Percentiles rank a stretch among this genome's conserved stretches.
These are phyloP conservation scores for Chromobotia macracanthus DNA, from an alignment of 2,797 vertebrate species.

Conservation along the genomic window DNA sequence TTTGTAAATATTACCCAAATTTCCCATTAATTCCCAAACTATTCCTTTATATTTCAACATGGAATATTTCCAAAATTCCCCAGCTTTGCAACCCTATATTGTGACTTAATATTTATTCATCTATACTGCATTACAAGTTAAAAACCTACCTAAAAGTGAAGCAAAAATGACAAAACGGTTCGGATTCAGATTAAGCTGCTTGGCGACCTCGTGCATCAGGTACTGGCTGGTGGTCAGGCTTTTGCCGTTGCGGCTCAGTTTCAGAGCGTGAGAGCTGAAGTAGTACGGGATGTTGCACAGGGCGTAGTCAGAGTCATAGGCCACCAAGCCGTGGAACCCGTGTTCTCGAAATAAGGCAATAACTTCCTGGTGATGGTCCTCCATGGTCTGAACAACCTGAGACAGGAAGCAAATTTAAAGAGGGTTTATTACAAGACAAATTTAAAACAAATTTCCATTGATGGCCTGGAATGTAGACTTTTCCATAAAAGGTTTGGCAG, in stretches of 20 bases:
- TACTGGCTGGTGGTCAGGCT: slow-evolving; percentile 97
- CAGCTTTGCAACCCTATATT: too few species aligned
- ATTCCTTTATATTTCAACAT: too few species aligned
- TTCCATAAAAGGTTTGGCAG: neutral
- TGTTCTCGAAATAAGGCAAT: slow-evolving; percentile 91
- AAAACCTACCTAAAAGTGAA: slow-evolving; percentile 88
- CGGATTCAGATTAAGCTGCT: slow-evolving; percentile 93
- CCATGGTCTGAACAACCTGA: slow-evolving; percentile 93
- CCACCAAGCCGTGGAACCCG: slow-evolving; percentile 92
- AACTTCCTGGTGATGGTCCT: slow-evolving; percentile 97
- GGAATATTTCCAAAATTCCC: too few species aligned
- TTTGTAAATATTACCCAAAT: too few species aligned
- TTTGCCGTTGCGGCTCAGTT: slow-evolving; percentile 95
- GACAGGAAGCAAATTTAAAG: slow-evolving; percentile 16
- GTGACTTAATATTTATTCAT: neutral
- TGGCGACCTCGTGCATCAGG: slow-evolving; percentile 96
- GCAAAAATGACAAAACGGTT: slow-evolving; percentile 94
- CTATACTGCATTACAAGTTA: neutral
- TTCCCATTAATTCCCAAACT: too few species aligned
- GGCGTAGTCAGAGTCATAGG: slow-evolving; percentile 94
- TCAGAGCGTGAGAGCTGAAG: slow-evolving; percentile 94
- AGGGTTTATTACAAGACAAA: neutral
- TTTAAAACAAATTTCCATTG: neutral
- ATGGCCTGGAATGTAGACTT: too few species aligned
- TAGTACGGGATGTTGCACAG: slow-evolving; percentile 95